phyloP scores from a whole-genome alignment of 2,797 vertebrate genomes.

The Cossypha niveicapilla region DNA sequence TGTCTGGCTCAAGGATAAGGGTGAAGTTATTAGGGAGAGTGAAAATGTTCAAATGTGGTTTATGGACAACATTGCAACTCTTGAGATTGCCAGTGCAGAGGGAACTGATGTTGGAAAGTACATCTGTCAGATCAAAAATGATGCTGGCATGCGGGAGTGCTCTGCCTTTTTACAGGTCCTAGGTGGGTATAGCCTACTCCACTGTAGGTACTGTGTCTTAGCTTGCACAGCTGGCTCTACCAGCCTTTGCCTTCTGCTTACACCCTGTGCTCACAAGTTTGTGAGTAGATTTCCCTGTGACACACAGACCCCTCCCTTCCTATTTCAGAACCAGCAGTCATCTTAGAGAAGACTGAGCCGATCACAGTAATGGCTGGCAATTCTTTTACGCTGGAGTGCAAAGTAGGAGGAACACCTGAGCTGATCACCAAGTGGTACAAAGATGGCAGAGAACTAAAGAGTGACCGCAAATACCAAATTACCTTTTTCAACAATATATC shows the following conservation, averaged over 20 bases:
- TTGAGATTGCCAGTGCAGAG: slow-evolving; percentile 84
- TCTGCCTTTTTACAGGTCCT: slow-evolving; percentile 89
- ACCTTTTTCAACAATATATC: slow-evolving; percentile 87
- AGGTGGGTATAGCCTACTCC: slow-evolving; percentile 81
- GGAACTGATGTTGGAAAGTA: slow-evolving; percentile 88
- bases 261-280: neutral
- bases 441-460: slow-evolving; percentile 88
- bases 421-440: slow-evolving; percentile 93
- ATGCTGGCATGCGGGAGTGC: slow-evolving; percentile 90
- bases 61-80: slow-evolving; percentile 84
- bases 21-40: slow-evolving; percentile 89
- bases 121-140: slow-evolving; percentile 90
- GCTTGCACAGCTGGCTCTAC: neutral
- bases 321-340: slow-evolving; percentile 90
- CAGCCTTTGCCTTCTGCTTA: neutral
- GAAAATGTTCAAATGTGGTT: slow-evolving; percentile 87
- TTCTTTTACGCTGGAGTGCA: slow-evolving; percentile 89
- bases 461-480: slow-evolving; percentile 91
- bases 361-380: slow-evolving; percentile 93
- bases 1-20: slow-evolving; percentile 94
- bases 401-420: slow-evolving; percentile 90
- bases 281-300: neutral
- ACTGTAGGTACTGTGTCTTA: neutral
- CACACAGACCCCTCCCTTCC: slow-evolving; percentile 17
- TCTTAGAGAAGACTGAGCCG: slow-evolving; percentile 91